These are phyloP conservation scores for Rhyacophila evoluta DNA, from an alignment of 2,888 invertebrate species.

Conservation along the genomic window DNA sequence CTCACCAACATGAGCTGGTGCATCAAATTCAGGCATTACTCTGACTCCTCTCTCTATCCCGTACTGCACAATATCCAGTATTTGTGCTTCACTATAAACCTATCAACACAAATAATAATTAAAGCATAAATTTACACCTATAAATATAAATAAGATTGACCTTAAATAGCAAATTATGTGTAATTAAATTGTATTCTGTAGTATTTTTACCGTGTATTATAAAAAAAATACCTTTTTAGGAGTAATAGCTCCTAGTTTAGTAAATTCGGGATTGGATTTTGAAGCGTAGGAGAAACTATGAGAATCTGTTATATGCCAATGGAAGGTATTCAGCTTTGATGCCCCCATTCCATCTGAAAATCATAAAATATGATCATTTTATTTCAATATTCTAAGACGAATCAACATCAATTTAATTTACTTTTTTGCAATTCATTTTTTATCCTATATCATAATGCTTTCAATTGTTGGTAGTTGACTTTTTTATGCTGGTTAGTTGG, in stretches of 20 bases:
- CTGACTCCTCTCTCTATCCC: constrained; percentile 83
- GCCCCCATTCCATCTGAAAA: constrained; percentile 85
- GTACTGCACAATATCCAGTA: constrained; percentile 74
- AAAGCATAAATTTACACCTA: no score
- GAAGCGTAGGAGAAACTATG: constrained; percentile 94
- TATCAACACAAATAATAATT: constrained; percentile 53
- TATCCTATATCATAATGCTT: no score
- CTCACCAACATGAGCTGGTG: constrained; percentile 92
- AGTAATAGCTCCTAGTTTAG: constrained; percentile 83
- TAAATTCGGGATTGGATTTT: constrained; percentile 77
- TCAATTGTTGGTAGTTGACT: no score
- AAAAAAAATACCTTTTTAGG: constrained; percentile 76
- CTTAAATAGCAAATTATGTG: no score
- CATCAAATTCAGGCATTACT: constrained; percentile 92
- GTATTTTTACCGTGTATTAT: no score
- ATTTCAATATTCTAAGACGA: no score
- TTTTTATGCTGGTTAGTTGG: no score
- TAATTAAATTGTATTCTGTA: no score
- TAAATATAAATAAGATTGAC: no score
- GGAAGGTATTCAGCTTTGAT: constrained; percentile 92
- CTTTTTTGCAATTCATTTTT: no score
- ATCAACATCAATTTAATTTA: no score
- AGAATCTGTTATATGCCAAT: constrained; percentile 95
- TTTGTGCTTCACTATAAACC: constrained; percentile 71
- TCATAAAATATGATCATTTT: background rate